Percentiles rank a stretch among this genome's conserved stretches.
phyloP scores from a whole-genome alignment of 1,140 invertebrate species.

The Periplaneta americana region DNA sequence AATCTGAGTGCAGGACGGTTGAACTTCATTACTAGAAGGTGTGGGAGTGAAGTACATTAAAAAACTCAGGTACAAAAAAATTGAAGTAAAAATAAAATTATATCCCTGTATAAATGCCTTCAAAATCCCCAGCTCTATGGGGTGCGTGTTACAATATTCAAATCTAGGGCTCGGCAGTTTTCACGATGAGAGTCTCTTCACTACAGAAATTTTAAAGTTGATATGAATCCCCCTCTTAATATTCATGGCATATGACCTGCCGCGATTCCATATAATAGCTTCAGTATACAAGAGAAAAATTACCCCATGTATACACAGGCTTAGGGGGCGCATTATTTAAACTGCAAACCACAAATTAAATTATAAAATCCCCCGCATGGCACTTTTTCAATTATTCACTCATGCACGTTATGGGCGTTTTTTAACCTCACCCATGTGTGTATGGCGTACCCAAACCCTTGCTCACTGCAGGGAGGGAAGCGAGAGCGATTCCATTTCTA shows the following conservation, averaged over 20 bases:
- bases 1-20: too few species aligned
- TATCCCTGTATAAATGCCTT: too few species aligned
- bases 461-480: neutral
- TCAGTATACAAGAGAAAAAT: neutral
- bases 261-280: neutral
- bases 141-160: too few species aligned
- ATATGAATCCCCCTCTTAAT: neutral
- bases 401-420: neutral
- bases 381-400: neutral
- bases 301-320: neutral
- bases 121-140: too few species aligned
- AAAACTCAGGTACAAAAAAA: too few species aligned
- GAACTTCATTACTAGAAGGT: too few species aligned
- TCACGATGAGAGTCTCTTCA: too few species aligned
- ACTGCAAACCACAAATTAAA: neutral
- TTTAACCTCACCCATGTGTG: neutral
- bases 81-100: too few species aligned
- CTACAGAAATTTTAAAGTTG: neutral
- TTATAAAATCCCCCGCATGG: neutral
- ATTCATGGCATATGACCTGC: neutral
- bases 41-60: too few species aligned
- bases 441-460: neutral
- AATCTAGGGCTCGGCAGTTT: too few species aligned
- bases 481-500: neutral
- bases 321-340: neutral